phyloP scores from a whole-genome alignment of 2,113 vertebrate genomes.

The Corapipo altera region DNA sequence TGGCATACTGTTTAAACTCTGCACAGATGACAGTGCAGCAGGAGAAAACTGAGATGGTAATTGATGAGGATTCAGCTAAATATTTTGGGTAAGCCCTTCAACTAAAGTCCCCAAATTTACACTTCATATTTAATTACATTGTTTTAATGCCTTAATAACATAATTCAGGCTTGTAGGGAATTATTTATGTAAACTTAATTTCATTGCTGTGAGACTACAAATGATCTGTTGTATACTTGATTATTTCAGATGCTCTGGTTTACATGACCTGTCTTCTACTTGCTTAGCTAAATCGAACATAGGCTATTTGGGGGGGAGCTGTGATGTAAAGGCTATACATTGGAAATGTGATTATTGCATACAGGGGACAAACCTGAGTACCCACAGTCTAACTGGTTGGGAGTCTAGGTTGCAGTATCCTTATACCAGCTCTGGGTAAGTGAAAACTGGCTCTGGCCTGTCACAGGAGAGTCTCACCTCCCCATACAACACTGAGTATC shows the following conservation, averaged over 20 bases:
- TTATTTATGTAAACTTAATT: not conserved
- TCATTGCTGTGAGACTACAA: not conserved
- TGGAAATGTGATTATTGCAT: not conserved
- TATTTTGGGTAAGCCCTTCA: not conserved
- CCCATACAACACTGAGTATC: not conserved
- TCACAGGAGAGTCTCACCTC: not conserved
- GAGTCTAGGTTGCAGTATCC: not conserved
- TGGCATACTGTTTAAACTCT: not conserved
- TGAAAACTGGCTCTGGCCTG: not conserved
- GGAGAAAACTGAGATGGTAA: not conserved
- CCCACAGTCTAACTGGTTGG: not conserved
- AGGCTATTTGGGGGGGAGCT: not conserved
- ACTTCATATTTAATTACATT: not conserved
- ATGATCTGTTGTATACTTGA: not conserved
- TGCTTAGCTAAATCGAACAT: not conserved
- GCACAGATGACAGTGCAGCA: not conserved
- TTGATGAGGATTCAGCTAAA: not conserved
- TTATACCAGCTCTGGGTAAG: not conserved
- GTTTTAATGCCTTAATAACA: not conserved
- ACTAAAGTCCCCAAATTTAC: not conserved
- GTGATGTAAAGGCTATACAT: rapidly evolving
- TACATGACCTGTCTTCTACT: not conserved
- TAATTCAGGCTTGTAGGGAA: not conserved
- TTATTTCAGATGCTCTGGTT: not conserved
- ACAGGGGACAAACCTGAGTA: not conserved